Conservation (phyloP, 2,888 invertebrate species). For the Deilephila elpenor region DNA sequence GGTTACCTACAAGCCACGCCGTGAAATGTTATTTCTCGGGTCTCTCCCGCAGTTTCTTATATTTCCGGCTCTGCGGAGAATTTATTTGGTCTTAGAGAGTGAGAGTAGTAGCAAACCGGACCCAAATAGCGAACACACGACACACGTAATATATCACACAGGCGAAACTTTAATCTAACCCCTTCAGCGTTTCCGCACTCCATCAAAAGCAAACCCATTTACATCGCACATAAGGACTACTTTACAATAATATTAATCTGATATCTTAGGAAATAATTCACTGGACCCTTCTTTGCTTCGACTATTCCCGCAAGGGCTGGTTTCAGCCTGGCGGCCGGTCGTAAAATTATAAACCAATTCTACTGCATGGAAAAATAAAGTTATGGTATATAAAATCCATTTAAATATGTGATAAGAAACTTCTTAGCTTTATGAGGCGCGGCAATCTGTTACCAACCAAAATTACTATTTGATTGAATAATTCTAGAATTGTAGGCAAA, state of each 20-base stretch:
- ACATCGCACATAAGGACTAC: not conserved
- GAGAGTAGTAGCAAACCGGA: conserved; percentile 62
- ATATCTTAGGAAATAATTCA: not conserved
- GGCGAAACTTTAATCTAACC: conserved; percentile 61
- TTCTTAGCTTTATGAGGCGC: no score
- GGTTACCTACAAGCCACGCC: conserved; percentile 13
- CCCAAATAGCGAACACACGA: conserved; percentile 62
- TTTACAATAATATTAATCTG: not conserved
- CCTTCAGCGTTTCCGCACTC: conserved; percentile 39
- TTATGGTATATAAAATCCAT: no score
- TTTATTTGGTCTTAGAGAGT: conserved; percentile 66
- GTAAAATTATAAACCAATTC: no score
- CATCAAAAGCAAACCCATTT: conserved; percentile 13
- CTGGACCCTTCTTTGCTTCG: not conserved
- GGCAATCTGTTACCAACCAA: no score
- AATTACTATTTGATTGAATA: no score
- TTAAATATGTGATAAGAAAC: no score
- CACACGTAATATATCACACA: conserved; percentile 66
- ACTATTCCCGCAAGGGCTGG: no score
- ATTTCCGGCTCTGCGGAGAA: conserved; percentile 61
- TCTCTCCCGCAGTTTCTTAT: conserved; percentile 61
- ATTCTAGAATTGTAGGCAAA: no score
- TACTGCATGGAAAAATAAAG: no score
- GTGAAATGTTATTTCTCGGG: conserved; percentile 48
- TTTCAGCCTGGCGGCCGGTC: no score